Conservation (phyloP, 2,113 vertebrate genomes). For the Sebastes schlegelii region DNA sequence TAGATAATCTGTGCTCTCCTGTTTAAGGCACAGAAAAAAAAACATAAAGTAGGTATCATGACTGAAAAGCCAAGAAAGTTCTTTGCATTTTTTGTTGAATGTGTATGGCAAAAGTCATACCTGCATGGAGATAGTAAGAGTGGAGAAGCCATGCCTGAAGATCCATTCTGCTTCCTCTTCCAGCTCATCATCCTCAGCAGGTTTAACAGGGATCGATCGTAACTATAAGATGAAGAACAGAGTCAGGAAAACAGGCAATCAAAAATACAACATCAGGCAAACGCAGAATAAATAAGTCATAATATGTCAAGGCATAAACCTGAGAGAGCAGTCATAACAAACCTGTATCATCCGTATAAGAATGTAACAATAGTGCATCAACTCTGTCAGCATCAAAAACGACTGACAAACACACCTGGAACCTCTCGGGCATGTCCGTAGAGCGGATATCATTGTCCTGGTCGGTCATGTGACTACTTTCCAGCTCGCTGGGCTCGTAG, state of each 20-base stretch:
- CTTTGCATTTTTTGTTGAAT: neutral
- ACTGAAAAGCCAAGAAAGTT: neutral
- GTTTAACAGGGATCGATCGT: conserved; percentile 92
- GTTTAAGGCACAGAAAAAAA: conserved; percentile 14
- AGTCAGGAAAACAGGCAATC: conserved; percentile 9
- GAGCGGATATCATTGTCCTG: conserved; percentile 98
- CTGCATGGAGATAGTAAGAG: conserved; percentile 97
- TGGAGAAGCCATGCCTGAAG: conserved; percentile 97
- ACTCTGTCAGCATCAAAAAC: neutral
- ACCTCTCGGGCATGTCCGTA: conserved; percentile 98
- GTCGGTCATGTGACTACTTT: conserved; percentile 98
- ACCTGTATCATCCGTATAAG: neutral
- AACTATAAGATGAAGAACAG: conserved; percentile 80
- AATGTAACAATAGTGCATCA: neutral
- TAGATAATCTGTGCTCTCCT: conserved; percentile 96
- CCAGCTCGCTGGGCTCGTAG: conserved; percentile 97
- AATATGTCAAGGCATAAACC: neutral
- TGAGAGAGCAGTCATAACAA: neutral
- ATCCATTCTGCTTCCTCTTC: conserved; percentile 99
- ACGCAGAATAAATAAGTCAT: neutral
- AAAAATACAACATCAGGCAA: neutral
- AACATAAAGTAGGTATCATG: neutral
- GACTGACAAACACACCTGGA: conserved; percentile 87
- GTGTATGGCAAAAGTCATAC: conserved; percentile 69
- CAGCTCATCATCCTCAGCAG: conserved; percentile 95